These are phyloP conservation scores for Scaptodrosophila lebanonensis DNA, from an alignment of 1,140 invertebrate species.

Conservation along the genomic window DNA sequence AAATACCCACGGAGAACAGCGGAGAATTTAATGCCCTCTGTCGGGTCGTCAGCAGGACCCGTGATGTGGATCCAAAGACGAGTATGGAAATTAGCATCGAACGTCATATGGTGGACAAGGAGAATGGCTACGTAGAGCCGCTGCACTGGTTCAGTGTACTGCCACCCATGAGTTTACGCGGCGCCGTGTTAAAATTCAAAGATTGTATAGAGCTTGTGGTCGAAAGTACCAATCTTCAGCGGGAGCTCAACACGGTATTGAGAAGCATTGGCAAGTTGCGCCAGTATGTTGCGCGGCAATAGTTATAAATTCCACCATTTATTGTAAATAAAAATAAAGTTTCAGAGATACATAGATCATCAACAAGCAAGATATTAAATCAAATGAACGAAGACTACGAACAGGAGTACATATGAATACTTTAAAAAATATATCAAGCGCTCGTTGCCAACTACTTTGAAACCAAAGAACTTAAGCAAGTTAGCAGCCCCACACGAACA, in stretches of 20 bases:
- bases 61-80: slow-evolving; percentile 2
- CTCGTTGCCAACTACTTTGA: slow-evolving; percentile 1
- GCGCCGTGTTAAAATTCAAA: slow-evolving; percentile 81
- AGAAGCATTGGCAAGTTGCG: slow-evolving; percentile 40
- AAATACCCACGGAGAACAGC: slow-evolving; percentile 72
- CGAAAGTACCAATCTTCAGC: slow-evolving; percentile 81
- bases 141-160: slow-evolving; percentile 85
- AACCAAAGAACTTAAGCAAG: slow-evolving; percentile 32
- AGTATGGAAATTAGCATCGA: slow-evolving; percentile 25
- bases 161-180: slow-evolving; percentile 81
- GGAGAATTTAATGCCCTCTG: slow-evolving; percentile 68
- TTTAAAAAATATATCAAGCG: too few relatives aligned
- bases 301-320: slow-evolving; percentile 2
- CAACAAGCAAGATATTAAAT: not conserved
- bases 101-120: slow-evolving; percentile 50
- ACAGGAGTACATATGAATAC: too few relatives aligned
- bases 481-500: slow-evolving; percentile 14
- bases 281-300: slow-evolving; percentile 3
- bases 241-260: slow-evolving; percentile 71
- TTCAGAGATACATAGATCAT: not conserved
- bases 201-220: slow-evolving; percentile 79
- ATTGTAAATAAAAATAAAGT: not conserved
- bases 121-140: slow-evolving; percentile 78
- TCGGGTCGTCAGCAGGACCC: slow-evolving; percentile 21
- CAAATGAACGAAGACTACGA: too few relatives aligned